A percentile compares a stretch with the other conserved stretches of the same genome.
Evolutionary conservation across 2,888 invertebrate species (phyloP).

Genomic region (Halocaridina rubra): DNA sequence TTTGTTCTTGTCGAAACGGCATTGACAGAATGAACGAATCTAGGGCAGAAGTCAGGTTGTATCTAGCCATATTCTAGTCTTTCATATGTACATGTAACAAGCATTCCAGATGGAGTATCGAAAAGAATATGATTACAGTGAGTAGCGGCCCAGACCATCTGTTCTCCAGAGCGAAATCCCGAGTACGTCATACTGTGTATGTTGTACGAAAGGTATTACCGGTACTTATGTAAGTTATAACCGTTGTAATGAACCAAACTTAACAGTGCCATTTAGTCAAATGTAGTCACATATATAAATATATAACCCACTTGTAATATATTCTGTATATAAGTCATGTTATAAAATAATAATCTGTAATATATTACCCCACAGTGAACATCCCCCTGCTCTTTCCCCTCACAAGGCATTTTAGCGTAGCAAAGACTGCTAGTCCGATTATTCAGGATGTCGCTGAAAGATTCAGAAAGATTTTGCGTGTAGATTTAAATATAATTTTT

Average conservation of each 20-base stretch:
- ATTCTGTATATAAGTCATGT: conserved; percentile 52
- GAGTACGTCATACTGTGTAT: conserved; percentile 49
- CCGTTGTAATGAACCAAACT: conserved; percentile 19
- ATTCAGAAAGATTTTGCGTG: conserved; percentile 29
- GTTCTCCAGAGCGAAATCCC: conserved; percentile 24
- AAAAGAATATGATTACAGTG: conserved; percentile 40
- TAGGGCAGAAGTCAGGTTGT: conserved; percentile 55
- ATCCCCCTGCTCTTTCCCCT: too few species aligned
- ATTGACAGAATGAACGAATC: neutral
- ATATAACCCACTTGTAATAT: conserved; percentile 50
- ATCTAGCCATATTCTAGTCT: conserved; percentile 61
- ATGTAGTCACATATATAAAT: conserved; percentile 56
- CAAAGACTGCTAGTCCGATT: conserved; percentile 24
- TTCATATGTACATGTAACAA: conserved; percentile 56
- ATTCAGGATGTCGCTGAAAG: conserved; percentile 25
- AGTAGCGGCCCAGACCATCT: conserved; percentile 35
- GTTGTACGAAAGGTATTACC: conserved; percentile 50
- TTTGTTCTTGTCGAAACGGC: neutral
- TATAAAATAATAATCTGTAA: conserved; percentile 39
- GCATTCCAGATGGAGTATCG: conserved; percentile 52
- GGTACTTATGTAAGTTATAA: conserved; percentile 44
- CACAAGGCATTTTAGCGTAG: conserved; percentile 53
- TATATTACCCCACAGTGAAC: too few species aligned
- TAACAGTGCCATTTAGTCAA: conserved; percentile 60
- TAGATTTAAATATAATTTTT: conserved; percentile 37